Percentiles rank a stretch among this genome's conserved stretches.
Evolutionary conservation across 2,888 invertebrate genomes (phyloP).

Genomic region (Polymixis lichenea): DNA sequence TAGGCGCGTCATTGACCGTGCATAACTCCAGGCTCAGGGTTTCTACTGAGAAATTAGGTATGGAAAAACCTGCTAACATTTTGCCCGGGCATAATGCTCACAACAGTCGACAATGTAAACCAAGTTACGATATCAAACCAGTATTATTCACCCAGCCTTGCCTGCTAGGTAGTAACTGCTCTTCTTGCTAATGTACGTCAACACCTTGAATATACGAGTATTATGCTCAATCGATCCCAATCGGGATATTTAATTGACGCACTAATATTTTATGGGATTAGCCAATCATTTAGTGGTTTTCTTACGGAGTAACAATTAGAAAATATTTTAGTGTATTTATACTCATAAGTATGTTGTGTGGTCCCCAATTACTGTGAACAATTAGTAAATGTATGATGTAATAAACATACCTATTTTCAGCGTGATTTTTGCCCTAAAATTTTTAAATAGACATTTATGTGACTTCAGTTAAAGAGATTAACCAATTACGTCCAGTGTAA

Average conservation of each 20-base stretch:
- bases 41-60: too few relatives aligned
- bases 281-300: conserved; percentile 8
- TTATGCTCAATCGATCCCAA: conserved; percentile 20
- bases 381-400: background rate
- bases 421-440: background rate
- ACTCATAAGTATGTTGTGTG: background rate
- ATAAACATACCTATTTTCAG: background rate
- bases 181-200: conserved; percentile 33
- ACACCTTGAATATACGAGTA: conserved; percentile 21
- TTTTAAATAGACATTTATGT: background rate
- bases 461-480: background rate
- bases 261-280: background rate
- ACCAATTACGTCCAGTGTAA: background rate
- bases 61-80: too few relatives aligned
- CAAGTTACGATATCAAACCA: background rate
- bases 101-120: background rate
- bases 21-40: too few relatives aligned
- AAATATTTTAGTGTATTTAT: background rate
- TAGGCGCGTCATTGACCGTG: too few relatives aligned
- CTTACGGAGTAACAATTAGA: background rate
- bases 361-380: background rate
- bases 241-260: conserved; percentile 24
- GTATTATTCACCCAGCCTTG: conserved; percentile 19
- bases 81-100: background rate
- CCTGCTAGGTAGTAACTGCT: conserved; percentile 15